phyloP scores from a whole-genome alignment of 2,113 vertebrate genomes.

The Stomatorhinus ivindoensis region DNA sequence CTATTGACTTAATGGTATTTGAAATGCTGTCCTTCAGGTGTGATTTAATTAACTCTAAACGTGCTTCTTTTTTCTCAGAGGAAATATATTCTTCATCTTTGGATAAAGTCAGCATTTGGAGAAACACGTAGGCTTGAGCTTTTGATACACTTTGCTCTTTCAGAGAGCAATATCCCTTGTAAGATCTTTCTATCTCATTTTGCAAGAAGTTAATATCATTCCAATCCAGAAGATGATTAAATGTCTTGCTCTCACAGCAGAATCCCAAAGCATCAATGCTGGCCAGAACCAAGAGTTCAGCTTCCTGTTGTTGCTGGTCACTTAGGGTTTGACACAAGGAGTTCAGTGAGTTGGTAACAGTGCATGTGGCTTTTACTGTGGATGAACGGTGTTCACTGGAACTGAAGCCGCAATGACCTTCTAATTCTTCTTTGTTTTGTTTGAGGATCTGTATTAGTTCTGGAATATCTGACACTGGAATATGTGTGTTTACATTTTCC shows the following conservation, averaged over 20 bases:
- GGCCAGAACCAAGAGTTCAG: conserved; percentile 43
- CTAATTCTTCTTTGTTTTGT: conserved; percentile 13
- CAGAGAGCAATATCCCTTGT: too few relatives aligned
- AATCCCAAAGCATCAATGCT: conserved; percentile 42
- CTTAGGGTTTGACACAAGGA: conserved; percentile 37
- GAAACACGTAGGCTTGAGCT: too few relatives aligned
- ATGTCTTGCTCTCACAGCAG: conserved; percentile 24
- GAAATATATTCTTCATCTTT: too few relatives aligned
- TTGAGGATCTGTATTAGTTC: conserved; percentile 38
- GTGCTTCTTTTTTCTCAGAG: too few relatives aligned
- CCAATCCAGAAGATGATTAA: conserved; percentile 37
- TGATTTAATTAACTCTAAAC: too few relatives aligned
- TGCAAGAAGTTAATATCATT: conserved; percentile 34
- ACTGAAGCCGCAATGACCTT: background rate
- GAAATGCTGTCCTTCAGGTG: too few relatives aligned
- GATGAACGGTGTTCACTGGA: conserved; percentile 19
- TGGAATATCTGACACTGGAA: conserved; percentile 24
- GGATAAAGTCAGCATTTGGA: too few relatives aligned
- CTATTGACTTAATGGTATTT: too few relatives aligned
- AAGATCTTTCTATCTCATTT: too few relatives aligned
- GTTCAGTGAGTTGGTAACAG: conserved; percentile 19
- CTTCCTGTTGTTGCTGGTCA: conserved; percentile 32
- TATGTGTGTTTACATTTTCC: rapidly evolving
- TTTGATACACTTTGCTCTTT: too few relatives aligned
- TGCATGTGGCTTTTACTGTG: conserved; percentile 34